Percentiles rank a stretch among this genome's conserved stretches.
Conservation (phyloP, 2,888 invertebrate species). For the Carcina quercana region DNA sequence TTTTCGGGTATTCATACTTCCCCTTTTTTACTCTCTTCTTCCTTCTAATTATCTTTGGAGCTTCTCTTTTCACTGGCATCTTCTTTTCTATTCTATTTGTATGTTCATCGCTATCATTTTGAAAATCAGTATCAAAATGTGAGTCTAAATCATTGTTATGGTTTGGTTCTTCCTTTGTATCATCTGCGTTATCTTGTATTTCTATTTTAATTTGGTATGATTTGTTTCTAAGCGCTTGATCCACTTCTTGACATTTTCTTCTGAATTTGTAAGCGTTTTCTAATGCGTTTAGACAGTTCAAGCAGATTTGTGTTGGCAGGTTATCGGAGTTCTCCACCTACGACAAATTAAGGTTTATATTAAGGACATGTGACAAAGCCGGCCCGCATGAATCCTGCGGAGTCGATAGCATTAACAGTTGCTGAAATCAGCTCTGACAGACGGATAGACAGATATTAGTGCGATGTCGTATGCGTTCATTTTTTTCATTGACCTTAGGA, state of each 20-base stretch:
- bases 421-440: too few species aligned
- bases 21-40: constrained; percentile 37
- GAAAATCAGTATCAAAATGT: constrained; percentile 20
- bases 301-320: constrained; percentile 54
- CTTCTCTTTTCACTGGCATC: constrained; percentile 21
- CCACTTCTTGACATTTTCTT: constrained; percentile 56
- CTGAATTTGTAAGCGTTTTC: constrained; percentile 63
- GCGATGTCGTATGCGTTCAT: too few species aligned
- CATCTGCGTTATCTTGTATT: constrained; percentile 16
- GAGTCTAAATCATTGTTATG: constrained; percentile 20
- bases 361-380: too few species aligned
- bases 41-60: constrained; percentile 21
- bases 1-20: constrained; percentile 59
- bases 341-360: not conserved
- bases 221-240: constrained; percentile 37
- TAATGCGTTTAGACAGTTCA: constrained; percentile 48
- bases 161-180: constrained; percentile 17
- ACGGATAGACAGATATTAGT: too few species aligned
- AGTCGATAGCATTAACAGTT: too few species aligned
- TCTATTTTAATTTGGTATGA: constrained; percentile 40
- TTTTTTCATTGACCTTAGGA: too few species aligned
- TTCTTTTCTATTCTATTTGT: constrained; percentile 11
- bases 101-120: constrained; percentile 16
- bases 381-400: too few species aligned
- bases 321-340: constrained; percentile 55